Evolutionary conservation across 2,113 vertebrate genomes (phyloP).

Genomic region (Okapia johnstoni): DNA sequence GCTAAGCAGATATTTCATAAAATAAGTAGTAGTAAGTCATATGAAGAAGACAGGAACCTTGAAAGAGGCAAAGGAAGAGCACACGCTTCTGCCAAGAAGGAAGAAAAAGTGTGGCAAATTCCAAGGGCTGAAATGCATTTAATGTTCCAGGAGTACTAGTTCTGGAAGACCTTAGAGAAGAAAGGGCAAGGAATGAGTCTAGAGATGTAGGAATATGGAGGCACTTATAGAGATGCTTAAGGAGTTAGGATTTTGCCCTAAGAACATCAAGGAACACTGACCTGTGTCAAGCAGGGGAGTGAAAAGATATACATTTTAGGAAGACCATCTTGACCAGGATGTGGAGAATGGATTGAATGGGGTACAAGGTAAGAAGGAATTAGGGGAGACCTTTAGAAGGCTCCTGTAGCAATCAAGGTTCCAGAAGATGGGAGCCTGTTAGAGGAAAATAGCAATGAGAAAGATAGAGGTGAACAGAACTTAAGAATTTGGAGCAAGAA

Average conservation of each 20-base stretch:
- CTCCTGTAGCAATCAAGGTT: not conserved
- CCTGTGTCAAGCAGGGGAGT: not conserved
- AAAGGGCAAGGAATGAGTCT: not conserved
- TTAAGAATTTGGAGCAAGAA: not conserved
- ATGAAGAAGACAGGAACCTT: not conserved
- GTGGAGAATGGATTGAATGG: not conserved
- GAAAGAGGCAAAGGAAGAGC: not conserved
- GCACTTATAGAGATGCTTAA: not conserved
- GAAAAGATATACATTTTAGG: not conserved
- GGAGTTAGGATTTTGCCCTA: not conserved
- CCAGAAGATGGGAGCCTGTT: not conserved
- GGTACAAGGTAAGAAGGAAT: not conserved
- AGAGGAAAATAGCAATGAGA: not conserved
- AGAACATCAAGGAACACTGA: not conserved
- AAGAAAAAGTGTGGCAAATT: not conserved
- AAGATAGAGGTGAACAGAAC: not conserved
- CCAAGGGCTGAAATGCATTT: not conserved
- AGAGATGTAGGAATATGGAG: not conserved
- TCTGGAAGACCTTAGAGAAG: not conserved
- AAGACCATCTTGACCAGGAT: not conserved
- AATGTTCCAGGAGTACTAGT: not conserved
- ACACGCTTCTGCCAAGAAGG: not conserved
- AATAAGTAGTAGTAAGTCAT: not conserved
- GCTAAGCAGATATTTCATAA: not conserved
- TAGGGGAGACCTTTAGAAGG: not conserved